Base-by-base conservation (phyloP, 1,140 invertebrate species). In the Zaprionus ghesquierei region DNA sequence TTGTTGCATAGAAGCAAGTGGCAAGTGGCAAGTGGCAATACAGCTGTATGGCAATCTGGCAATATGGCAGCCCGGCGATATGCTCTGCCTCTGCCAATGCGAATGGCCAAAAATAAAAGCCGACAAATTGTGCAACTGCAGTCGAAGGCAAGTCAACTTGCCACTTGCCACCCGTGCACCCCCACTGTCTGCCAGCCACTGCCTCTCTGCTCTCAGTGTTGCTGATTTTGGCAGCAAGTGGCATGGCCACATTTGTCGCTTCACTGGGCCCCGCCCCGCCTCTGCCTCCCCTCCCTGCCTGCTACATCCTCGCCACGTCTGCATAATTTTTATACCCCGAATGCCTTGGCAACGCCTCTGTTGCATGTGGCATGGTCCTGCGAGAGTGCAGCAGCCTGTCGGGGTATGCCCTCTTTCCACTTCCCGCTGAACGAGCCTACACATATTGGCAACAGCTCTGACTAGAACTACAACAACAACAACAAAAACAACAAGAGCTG, bases 1-100 rank as follows among this genome's bases (percentile, higher is more conserved):
- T 87, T 87, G 82, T 87, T 87, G 84, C 82, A 87, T 81, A 87
- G 79, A 87, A 87, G 79, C 84, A 79, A 87, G 81, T 86, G 81
- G 81, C 80, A 84, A 84, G 80, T 79, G 80, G 80, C 79, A 82
- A 82, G 80, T 23, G 44, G 59, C 58, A 44, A 60, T 41, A 29
- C 38, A 49, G 61, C 63, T 49, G 66, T 59, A 60, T 18, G 69
- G 69, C 69, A 51, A 65, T 59, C 27, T 53, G 46, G 69, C 69
- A 65, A 46, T 55, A 56, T 46, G 27, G 54, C 49, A 60, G 44
- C 63, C 46, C 33, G 54, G 63, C 63, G 63, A 66, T 66, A 56
- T 13, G 53, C 53, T 66, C 46, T 46, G 15, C 18, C 53, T 66
- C 46, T 46, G 15, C 18, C 69, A 60, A 73, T 81, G 58, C 66